Evolutionary conservation across 2,113 vertebrate genomes (phyloP).

Genomic region (Poeciliopsis occidentalis): DNA sequence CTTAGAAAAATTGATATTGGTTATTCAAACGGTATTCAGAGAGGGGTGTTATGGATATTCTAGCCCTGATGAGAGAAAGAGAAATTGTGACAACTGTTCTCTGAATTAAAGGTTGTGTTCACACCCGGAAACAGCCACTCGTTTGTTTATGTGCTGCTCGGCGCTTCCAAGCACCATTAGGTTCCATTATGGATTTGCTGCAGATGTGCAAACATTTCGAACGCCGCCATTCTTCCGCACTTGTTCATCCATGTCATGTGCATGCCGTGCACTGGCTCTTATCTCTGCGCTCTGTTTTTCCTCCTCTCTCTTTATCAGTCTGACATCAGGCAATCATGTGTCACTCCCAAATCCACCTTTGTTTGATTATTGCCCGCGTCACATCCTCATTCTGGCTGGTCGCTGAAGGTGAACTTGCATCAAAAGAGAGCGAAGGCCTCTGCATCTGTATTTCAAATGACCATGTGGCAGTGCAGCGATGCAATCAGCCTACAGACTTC

Average conservation of each 20-base stretch:
- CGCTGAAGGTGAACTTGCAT: slow-evolving; percentile 34
- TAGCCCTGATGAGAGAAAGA: neutral
- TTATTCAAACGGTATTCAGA: neutral
- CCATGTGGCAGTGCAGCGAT: neutral
- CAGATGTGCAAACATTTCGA: neutral
- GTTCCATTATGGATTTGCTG: neutral
- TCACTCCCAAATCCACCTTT: slow-evolving; percentile 61
- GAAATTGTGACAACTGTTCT: neutral
- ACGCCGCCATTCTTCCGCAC: neutral
- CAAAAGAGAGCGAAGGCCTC: slow-evolving; percentile 24
- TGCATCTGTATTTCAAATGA: slow-evolving; percentile 57
- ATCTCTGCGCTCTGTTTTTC: neutral
- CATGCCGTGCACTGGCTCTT: neutral
- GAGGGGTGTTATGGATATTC: neutral
- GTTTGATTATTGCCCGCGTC: slow-evolving; percentile 50
- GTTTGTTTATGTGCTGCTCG: neutral
- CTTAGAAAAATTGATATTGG: too few species aligned
- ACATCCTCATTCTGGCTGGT: slow-evolving; percentile 34
- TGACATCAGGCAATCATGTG: neutral
- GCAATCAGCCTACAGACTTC: slow-evolving; percentile 7
- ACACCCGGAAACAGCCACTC: neutral
- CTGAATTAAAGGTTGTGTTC: slow-evolving; percentile 8
- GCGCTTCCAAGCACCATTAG: slow-evolving; percentile 4
- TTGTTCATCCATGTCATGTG: neutral
- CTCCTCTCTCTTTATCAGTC: neutral